Percentiles rank a stretch among this genome's conserved stretches.
phyloP scores from a whole-genome alignment of 2,888 invertebrate genomes.

The Anodontia alba region DNA sequence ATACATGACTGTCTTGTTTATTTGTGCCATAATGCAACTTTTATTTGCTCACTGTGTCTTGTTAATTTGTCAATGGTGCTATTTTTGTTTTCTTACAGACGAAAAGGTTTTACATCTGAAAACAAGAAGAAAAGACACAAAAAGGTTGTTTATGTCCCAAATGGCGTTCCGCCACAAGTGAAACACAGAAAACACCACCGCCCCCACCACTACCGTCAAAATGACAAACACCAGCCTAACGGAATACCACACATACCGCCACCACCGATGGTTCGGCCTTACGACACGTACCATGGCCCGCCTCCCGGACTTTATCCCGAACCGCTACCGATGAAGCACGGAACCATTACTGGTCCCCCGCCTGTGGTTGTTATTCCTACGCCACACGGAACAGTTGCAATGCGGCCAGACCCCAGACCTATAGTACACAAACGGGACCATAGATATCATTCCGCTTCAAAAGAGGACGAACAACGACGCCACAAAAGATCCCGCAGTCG shows the following conservation, averaged over 20 bases:
- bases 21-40: too few relatives aligned
- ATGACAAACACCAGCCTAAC: neutral
- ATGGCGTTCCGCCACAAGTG: neutral
- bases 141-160: neutral
- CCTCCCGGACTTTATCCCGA: neutral
- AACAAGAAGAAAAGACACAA: constrained; percentile 23
- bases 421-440: constrained; percentile 45
- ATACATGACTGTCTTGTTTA: too few relatives aligned
- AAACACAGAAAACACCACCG: constrained; percentile 21
- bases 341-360: constrained; percentile 43
- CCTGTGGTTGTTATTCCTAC: constrained; percentile 40
- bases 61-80: too few relatives aligned
- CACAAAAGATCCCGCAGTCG: constrained; percentile 18
- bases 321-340: constrained; percentile 15
- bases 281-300: constrained; percentile 46
- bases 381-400: constrained; percentile 43
- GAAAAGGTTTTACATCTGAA: neutral
- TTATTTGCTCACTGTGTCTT: too few relatives aligned
- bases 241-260: constrained; percentile 16
- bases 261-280: constrained; percentile 8
- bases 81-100: neutral
- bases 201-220: neutral
- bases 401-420: constrained; percentile 55
- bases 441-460: constrained; percentile 2
- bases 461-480: constrained; percentile 16